These are phyloP conservation scores for Gracilinanus agilis DNA, from an alignment of 2,113 vertebrate species.

Conservation along the genomic window DNA sequence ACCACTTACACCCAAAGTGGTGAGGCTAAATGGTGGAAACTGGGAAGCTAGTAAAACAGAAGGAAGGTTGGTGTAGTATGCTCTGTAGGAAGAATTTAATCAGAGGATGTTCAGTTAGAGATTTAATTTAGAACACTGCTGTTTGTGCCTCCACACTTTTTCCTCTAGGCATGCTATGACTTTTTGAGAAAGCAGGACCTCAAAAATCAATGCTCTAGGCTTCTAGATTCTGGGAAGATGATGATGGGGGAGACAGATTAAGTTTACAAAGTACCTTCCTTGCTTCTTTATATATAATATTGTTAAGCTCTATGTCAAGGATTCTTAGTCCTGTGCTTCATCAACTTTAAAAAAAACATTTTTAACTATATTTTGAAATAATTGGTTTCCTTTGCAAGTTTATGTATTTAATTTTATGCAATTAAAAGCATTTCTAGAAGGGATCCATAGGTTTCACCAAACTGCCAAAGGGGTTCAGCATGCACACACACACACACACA, in stretches of 20 bases:
- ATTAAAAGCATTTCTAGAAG: not conserved
- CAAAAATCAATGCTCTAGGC: not conserved
- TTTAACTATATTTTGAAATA: not conserved
- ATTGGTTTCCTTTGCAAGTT: not conserved
- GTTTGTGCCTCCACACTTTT: not conserved
- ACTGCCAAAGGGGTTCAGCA: not conserved
- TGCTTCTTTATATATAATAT: not conserved
- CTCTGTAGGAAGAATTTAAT: slow-evolving; percentile 5
- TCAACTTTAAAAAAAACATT: not conserved
- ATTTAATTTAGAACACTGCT: not conserved
- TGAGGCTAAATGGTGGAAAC: not conserved
- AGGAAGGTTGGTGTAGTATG: not conserved
- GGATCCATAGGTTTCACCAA: not conserved
- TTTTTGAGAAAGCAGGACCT: not conserved
- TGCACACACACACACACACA: too few relatives aligned
- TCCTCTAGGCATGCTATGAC: not conserved
- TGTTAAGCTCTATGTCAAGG: not conserved
- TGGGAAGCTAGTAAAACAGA: not conserved
- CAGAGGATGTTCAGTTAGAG: not conserved
- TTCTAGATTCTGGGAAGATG: not conserved
- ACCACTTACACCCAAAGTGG: not conserved
- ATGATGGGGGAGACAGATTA: not conserved
- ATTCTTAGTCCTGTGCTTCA: not conserved
- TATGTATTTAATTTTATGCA: not conserved
- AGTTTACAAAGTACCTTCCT: not conserved